phyloP scores from a whole-genome alignment of 2,797 vertebrate species.

The Microctenopoma stevenorrisi region DNA sequence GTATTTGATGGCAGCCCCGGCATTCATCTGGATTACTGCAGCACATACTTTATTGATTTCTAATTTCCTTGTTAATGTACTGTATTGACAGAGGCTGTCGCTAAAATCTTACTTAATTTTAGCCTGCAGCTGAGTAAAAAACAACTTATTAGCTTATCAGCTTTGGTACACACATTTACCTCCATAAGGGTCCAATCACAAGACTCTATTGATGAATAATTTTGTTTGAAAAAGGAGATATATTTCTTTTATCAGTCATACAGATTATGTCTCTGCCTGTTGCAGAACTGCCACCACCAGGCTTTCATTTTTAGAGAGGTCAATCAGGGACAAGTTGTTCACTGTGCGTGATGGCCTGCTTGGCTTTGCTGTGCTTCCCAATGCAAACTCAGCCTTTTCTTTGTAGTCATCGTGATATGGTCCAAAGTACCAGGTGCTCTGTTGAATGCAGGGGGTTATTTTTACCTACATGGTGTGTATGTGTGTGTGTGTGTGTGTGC shows the following conservation, averaged over 20 bases:
- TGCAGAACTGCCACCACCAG: constrained; percentile 10
- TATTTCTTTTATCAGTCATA: constrained; percentile 14
- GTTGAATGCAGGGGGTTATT: constrained; percentile 57
- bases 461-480: constrained; percentile 26
- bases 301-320: constrained; percentile 42
- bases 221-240: background rate
- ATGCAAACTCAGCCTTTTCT: constrained; percentile 63
- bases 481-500: constrained; percentile 13
- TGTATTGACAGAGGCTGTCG: constrained; percentile 8
- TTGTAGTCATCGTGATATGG: constrained; percentile 63
- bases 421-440: constrained; percentile 64
- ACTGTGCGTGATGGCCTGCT: constrained; percentile 30
- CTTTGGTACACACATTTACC: constrained; percentile 5
- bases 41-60: constrained; percentile 14
- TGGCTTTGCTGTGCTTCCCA: constrained; percentile 29
- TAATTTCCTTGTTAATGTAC: constrained; percentile 34
- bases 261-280: constrained; percentile 9
- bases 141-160: constrained; percentile 25
- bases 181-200: background rate
- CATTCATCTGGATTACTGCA: constrained; percentile 21
- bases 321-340: constrained; percentile 40
- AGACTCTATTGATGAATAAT: background rate
- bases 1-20: constrained; percentile 12
- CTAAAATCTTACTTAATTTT: background rate
- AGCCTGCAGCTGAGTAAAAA: background rate